Evolutionary conservation across 2,888 invertebrate genomes (phyloP), one percentile per base, ranked within the genome.

Genomic region (Aphidius colemani): DNA sequence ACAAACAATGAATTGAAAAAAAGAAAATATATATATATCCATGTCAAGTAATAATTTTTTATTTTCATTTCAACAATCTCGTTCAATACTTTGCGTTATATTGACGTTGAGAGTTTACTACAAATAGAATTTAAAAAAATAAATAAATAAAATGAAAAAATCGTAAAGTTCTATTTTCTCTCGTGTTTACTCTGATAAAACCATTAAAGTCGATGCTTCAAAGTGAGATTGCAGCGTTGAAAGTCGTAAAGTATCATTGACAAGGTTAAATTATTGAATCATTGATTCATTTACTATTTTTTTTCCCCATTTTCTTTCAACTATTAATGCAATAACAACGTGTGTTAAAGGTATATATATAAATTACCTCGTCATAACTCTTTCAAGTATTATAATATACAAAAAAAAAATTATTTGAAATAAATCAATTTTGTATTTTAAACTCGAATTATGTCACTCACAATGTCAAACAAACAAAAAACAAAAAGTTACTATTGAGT

Each of bases 171-270:
- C 66, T 57, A 61, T 68, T 67, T 64, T 65, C 58, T 61, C 58
- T 51, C 55, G 64, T 69, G 61, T 66, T 64, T 53, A 50, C 69
- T 30, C 30, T 61, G 67, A 69, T 68, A 72, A 63, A 71, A 68
- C 68, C 73, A 70, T 75, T 74, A 75, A 74, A 71, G 62, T 68
- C 57, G 67, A 62, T 68, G 61, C 49, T 30, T 66, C 64, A 63
- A 64, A 60, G 66, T 62, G 65, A 71, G 70, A 72, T 73, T 69
- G 70, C 69, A 61, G 69, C 69, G 69, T 63, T 55, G 69, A 73
- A 62, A 66, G 68, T 70, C 74, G 70, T 77, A 73, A 75, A 76
- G 69, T 72, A 73, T 74, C 68, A 72, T 73, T 69, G 72, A 67
- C 66, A 65, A 67, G 66, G 62, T 69, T 68, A 72, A 73, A 74